These are phyloP conservation scores for Beris chalybata DNA, from an alignment of 2,888 invertebrate species.

Conservation along the genomic window DNA sequence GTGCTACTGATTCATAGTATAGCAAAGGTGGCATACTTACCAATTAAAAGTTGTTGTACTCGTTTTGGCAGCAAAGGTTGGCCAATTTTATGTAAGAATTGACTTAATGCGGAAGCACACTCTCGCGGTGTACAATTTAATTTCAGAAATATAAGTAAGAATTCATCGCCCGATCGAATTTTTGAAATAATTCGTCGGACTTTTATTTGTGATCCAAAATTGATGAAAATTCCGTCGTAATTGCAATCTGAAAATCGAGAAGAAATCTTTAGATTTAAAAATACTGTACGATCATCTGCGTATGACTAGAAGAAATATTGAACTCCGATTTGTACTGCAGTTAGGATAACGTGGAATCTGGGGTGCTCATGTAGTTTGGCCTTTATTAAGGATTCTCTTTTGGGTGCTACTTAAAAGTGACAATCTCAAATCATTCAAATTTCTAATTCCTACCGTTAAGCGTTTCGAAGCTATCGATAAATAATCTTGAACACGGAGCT, in stretches of 20 bases:
- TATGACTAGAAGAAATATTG: too few relatives aligned
- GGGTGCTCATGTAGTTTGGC: too few relatives aligned
- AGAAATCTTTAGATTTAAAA: not conserved
- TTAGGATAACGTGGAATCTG: too few relatives aligned
- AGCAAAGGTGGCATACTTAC: conserved; percentile 13
- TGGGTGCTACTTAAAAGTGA: too few relatives aligned
- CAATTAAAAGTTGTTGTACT: conserved; percentile 33
- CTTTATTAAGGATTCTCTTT: too few relatives aligned
- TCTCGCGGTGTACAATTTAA: conserved; percentile 35
- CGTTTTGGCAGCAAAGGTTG: conserved; percentile 37
- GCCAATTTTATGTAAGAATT: conserved; percentile 31
- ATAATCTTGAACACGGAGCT: too few relatives aligned
- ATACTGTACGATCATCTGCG: too few relatives aligned
- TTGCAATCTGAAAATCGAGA: conserved; percentile 29
- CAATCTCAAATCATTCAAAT: too few relatives aligned
- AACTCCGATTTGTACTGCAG: too few relatives aligned
- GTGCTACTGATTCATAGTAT: too few relatives aligned
- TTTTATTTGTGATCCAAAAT: conserved; percentile 33
- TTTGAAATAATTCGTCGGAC: conserved; percentile 35
- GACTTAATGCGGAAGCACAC: conserved; percentile 38
- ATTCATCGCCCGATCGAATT: conserved; percentile 36
- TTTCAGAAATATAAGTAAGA: conserved; percentile 32
- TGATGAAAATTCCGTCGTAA: conserved; percentile 36
- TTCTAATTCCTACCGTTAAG: too few relatives aligned
- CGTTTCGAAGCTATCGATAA: too few relatives aligned